Conservation (phyloP, 2,797 vertebrate species). For the Lerista edwardsae region DNA sequence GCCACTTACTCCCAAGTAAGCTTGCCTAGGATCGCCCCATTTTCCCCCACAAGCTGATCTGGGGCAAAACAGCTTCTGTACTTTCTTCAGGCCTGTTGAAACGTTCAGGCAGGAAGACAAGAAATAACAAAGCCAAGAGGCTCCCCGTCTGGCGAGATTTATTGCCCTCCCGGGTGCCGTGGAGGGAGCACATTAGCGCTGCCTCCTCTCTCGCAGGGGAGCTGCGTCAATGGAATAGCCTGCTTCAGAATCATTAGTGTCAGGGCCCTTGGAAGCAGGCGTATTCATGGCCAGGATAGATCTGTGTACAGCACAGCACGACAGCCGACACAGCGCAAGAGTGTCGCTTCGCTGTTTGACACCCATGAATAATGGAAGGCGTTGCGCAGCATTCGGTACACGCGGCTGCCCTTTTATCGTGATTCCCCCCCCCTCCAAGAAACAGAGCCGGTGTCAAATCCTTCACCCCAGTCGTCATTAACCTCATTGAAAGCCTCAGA, state of each 20-base stretch:
- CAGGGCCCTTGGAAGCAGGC: conserved; percentile 56
- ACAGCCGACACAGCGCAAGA: conserved; percentile 60
- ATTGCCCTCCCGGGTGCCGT: background rate
- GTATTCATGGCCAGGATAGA: conserved; percentile 70
- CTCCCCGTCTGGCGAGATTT: background rate
- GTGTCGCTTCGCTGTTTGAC: conserved; percentile 66
- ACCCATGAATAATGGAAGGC: conserved; percentile 72
- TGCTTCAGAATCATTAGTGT: conserved; percentile 62
- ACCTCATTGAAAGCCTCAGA: conserved; percentile 30
- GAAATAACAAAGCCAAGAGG: background rate
- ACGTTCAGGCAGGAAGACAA: background rate
- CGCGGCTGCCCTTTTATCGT: conserved; percentile 68
- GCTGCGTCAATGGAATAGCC: conserved; percentile 34
- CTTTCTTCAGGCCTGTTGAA: background rate
- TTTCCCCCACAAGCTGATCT: background rate
- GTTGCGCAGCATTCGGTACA: conserved; percentile 65
- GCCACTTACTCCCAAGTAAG: background rate
- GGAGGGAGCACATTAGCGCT: background rate
- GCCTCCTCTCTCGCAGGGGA: conserved; percentile 27
- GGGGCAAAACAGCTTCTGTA: background rate
- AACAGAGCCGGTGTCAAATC: conserved; percentile 55
- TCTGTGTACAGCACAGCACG: conserved; percentile 61
- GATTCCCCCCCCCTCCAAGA: conserved; percentile 48
- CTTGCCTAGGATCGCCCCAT: too few species aligned
- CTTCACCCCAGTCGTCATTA: conserved; percentile 66